Percentiles rank a stretch among this genome's conserved stretches.
These are phyloP conservation scores for Pachypanchax playfairii DNA, from an alignment of 2,113 vertebrate species.

Conservation along the genomic window DNA sequence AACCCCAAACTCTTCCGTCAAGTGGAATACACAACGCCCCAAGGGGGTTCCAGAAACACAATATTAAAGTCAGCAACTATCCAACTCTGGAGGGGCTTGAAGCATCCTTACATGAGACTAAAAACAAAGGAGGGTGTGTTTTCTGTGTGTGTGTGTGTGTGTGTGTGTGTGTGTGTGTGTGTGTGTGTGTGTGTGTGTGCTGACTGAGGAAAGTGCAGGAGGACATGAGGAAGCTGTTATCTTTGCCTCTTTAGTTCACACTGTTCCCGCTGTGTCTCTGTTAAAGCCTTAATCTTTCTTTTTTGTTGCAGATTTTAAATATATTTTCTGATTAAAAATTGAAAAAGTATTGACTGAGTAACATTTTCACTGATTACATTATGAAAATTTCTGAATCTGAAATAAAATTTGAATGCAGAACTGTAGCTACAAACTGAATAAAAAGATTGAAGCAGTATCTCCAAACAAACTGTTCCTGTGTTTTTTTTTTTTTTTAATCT, in stretches of 20 bases:
- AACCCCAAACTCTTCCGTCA: conserved; percentile 44
- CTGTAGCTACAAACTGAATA: conserved; percentile 5
- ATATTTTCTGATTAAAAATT: too few species aligned
- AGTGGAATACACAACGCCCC: conserved; percentile 42
- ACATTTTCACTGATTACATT: background rate
- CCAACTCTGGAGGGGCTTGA: conserved; percentile 62
- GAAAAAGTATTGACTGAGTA: conserved; percentile 1
- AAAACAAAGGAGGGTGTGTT: conserved; percentile 55
- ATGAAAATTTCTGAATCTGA: too few species aligned
- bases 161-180: conserved; percentile 33
- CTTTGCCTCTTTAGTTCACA: conserved; percentile 36
- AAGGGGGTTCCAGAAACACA: conserved; percentile 62
- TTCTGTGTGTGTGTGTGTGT: conserved; percentile 26
- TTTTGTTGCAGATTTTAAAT: too few species aligned
- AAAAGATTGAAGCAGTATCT: too few species aligned
- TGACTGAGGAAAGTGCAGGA: conserved; percentile 47
- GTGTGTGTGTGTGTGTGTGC: conserved; percentile 35
- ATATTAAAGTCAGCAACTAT: conserved; percentile 65
- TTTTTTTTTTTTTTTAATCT: background rate
- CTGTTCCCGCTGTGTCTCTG: conserved; percentile 57
- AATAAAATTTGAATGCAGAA: background rate
- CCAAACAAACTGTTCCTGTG: background rate
- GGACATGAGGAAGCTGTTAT: conserved; percentile 51
- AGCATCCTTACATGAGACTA: conserved; percentile 50
- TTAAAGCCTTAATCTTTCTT: conserved; percentile 13